Base-by-base conservation (phyloP, 2,113 vertebrate species). In the Pholis gunnellus region DNA sequence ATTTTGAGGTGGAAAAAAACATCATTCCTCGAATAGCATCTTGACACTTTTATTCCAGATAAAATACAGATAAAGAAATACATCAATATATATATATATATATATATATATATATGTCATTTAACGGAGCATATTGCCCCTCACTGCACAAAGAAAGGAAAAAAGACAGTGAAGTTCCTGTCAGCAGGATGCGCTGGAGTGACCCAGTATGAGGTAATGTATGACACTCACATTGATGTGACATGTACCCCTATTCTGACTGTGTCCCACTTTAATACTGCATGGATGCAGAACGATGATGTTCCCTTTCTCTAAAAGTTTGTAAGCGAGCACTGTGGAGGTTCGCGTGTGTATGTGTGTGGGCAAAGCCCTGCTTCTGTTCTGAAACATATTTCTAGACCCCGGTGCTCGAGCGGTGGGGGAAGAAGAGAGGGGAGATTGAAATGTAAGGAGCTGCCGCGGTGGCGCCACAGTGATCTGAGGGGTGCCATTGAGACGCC, bases 401-500 rank as follows among this genome's bases (percentile, higher is more conserved):
- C 84, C 64, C 0, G 22, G 60, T 56, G 83, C 60, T 88, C 17
- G 54, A 73, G 78, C 29, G 81, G 83, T 74, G 82, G 64, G 69
- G 87, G 79, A 84, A 88, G 83, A 89, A 86, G 75, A 89, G 79
- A 88, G 68, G 68, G 64, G 82, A 81, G 84, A 85, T 91, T 87
- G 89, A 93, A 93, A 91, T 72, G 86, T 80, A 84, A 86, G 82
- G 75, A 82, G 90, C 59, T 87, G 90, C 78, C n/a, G 66, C 56
- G 18, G 83, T 74, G 85, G 86, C 87, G 63, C 91, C 88, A 78
- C 75, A 40, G 72, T 91, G 92, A 95, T 95, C 93, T 90, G 84
- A 94, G 83, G 79, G 91, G 87, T 90, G 91, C 91, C 85, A 90
- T 79, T 56, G 90, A 90, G 92, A 92, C 78, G 80, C 85, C 90